Conservation (phyloP, 2,888 invertebrate species). For the Hydropsyche betteni region DNA sequence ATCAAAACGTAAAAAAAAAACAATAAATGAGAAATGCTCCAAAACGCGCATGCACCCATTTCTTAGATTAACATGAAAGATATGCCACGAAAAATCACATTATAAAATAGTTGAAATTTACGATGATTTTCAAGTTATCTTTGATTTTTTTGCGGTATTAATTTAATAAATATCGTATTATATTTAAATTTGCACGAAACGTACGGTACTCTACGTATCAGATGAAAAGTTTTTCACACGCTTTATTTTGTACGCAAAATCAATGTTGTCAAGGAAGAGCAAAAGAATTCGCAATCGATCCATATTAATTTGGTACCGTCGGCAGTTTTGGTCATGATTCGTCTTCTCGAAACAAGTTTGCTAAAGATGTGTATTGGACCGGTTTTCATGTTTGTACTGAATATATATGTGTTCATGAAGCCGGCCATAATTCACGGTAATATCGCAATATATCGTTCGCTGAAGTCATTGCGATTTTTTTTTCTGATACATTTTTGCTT, state of each 20-base stretch:
- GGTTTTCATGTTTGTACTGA: slow-evolving; percentile 1
- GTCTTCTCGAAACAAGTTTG: slow-evolving; percentile 8
- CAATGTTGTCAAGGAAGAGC: slow-evolving; percentile 2
- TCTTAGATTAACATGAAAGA: not conserved
- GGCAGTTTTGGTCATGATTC: slow-evolving; percentile 17
- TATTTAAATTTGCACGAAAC: too few species aligned
- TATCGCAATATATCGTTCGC: slow-evolving; percentile 21
- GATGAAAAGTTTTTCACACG: too few species aligned
- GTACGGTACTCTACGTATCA: too few species aligned
- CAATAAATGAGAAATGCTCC: slow-evolving; percentile 13
- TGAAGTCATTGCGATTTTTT: not conserved
- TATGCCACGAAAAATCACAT: too few species aligned
- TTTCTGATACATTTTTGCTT: slow-evolving; percentile 5
- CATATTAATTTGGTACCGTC: slow-evolving; percentile 5
- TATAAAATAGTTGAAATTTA: too few species aligned
- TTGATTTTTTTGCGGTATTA: not conserved
- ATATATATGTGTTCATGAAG: slow-evolving; percentile 22
- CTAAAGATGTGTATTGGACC: slow-evolving; percentile 28
- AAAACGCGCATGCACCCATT: not conserved
- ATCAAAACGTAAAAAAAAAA: slow-evolving; percentile 4
- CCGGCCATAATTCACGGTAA: slow-evolving; percentile 24
- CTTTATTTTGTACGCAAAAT: too few species aligned
- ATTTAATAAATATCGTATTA: not conserved
- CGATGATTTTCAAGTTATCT: not conserved
- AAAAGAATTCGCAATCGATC: not conserved